These are phyloP conservation scores for Sebastes nivosus DNA, from an alignment of 2,797 vertebrate species.

Conservation along the genomic window DNA sequence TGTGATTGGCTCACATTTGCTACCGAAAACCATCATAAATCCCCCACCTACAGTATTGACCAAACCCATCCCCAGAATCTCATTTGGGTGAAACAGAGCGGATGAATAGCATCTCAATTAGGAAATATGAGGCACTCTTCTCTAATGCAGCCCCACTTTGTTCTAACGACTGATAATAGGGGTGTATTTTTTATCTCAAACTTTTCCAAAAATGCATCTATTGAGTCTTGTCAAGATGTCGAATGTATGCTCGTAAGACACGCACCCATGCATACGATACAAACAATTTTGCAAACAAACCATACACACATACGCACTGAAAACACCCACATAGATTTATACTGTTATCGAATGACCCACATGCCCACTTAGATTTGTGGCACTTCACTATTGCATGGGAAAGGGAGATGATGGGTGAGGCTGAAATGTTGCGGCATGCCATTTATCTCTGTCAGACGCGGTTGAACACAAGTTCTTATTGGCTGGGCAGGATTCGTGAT, in stretches of 20 bases:
- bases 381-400: conserved; percentile 64
- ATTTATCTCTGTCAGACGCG: conserved; percentile 83
- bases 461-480: conserved; percentile 81
- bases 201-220: not conserved
- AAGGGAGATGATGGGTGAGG: conserved; percentile 69
- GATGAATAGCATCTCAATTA: conserved; percentile 1
- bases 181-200: not conserved
- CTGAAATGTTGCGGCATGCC: conserved; percentile 69
- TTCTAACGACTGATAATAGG: not conserved
- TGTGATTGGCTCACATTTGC: not conserved
- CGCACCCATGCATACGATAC: not conserved
- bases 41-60: not conserved
- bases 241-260: not conserved
- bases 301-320: conserved; percentile 3
- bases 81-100: not conserved
- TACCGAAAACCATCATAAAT: not conserved
- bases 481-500: conserved; percentile 75
- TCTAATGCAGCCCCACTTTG: not conserved
- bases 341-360: conserved; percentile 57
- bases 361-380: conserved; percentile 59
- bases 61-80: not conserved
- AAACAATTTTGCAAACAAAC: conserved; percentile 1
- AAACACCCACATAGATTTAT: conserved; percentile 37
- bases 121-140: not conserved
- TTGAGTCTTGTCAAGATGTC: not conserved